phyloP scores from a whole-genome alignment of 37 sponge, comb jelly and placozoan genomes.

The Geodia barretti region DNA sequence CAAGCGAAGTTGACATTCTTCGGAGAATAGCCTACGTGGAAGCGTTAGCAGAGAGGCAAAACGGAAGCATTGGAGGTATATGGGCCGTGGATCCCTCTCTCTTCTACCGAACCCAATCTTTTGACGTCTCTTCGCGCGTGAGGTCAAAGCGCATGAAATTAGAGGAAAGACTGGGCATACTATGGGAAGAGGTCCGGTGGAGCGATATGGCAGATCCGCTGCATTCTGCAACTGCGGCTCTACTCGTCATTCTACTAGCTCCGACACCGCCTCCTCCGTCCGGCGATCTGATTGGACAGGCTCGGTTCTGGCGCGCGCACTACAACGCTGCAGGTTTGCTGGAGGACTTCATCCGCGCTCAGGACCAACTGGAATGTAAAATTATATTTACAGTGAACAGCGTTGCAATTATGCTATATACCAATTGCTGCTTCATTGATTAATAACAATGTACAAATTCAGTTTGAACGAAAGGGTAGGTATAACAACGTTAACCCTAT shows the following conservation, averaged over 20 bases:
- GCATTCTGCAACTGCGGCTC: constrained; percentile 8
- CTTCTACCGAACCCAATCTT: background rate
- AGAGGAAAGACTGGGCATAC: no score
- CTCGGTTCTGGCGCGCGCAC: background rate
- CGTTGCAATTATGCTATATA: no score
- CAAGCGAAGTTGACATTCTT: no score
- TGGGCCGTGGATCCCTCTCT: background rate
- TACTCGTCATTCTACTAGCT: background rate
- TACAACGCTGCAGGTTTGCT: background rate
- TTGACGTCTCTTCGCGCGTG: no score
- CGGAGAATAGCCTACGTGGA: no score
- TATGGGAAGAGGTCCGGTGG: background rate
- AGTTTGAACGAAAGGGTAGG: no score
- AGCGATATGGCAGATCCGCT: background rate
- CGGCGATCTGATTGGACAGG: constrained; percentile 3
- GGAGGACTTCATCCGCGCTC: background rate
- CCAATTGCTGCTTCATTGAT: no score
- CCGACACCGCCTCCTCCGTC: background rate
- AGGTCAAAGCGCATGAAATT: no score
- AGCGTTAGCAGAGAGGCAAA: no score
- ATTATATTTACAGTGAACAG: no score
- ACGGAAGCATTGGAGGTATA: background rate
- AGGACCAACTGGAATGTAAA: background rate
- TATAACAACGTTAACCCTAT: no score
- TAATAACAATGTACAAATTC: no score